A percentile compares a stretch with the other conserved stretches of the same genome.
Evolutionary conservation across 2,113 vertebrate genomes (phyloP).

Genomic region (Hyperoodon ampullatus): DNA sequence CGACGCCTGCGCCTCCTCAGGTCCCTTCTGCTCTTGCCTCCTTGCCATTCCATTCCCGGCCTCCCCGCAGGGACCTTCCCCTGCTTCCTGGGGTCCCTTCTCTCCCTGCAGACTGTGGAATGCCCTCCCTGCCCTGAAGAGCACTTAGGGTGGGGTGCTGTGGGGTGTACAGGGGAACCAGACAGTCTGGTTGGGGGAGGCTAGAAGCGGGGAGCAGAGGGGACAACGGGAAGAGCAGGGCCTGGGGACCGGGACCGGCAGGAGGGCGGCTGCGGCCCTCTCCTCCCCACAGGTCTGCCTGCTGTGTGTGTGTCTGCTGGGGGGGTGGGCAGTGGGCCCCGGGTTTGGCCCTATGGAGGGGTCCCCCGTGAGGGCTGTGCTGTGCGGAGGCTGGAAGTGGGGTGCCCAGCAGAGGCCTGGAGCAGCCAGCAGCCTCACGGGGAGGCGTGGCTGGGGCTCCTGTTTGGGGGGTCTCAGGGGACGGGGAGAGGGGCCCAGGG

Average conservation of each 20-base stretch:
- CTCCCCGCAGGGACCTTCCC: too few species aligned
- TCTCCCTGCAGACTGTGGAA: too few species aligned
- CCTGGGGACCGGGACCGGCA: neutral
- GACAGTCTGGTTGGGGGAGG: neutral
- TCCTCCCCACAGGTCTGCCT: neutral
- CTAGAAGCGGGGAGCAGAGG: neutral
- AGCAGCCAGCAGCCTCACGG: neutral
- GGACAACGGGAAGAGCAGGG: neutral
- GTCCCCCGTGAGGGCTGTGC: neutral
- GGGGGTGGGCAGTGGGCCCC: neutral
- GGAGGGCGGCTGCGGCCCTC: neutral
- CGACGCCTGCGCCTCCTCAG: too few species aligned
- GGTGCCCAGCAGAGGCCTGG: neutral
- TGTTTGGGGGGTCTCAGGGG: too few species aligned
- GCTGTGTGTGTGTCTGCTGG: neutral
- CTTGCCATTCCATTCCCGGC: too few species aligned
- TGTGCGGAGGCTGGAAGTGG: neutral
- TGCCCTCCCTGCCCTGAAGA: neutral
- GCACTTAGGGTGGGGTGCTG: too few species aligned
- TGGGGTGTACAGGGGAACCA: neutral
- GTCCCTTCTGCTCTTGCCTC: neutral
- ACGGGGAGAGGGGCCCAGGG: neutral
- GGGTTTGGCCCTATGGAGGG: neutral
- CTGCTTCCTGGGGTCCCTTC: neutral
- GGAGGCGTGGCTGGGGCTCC: neutral